Conservation (phyloP, 2,888 invertebrate species). For the Lepidocyrtinus sp. region DNA sequence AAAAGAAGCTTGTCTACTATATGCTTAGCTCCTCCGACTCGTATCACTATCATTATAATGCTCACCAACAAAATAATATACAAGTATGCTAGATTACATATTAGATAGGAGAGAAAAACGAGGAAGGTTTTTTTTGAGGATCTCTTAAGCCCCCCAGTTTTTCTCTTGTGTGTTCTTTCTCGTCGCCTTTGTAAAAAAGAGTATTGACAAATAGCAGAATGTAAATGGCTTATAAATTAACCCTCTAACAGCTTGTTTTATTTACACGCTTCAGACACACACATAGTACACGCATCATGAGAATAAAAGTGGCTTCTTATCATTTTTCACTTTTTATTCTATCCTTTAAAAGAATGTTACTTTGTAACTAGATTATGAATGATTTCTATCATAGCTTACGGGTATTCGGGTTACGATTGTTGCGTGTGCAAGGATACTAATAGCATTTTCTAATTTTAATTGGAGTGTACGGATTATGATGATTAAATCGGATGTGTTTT, state of each 20-base stretch:
- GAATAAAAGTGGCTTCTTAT: neutral
- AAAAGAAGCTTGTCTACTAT: slow-evolving; percentile 39
- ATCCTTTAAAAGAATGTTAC: neutral
- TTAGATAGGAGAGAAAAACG: slow-evolving; percentile 38
- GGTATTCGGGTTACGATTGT: too few relatives aligned
- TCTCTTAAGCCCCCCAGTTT: slow-evolving; percentile 51
- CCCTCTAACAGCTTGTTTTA: slow-evolving; percentile 59
- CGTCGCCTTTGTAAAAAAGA: slow-evolving; percentile 52
- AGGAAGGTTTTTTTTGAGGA: slow-evolving; percentile 19
- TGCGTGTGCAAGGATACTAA: too few relatives aligned
- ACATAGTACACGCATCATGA: neutral
- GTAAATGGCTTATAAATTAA: slow-evolving; percentile 62
- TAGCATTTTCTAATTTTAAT: too few relatives aligned
- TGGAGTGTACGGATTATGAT: too few relatives aligned
- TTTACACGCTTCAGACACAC: slow-evolving; percentile 56
- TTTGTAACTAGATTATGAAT: too few relatives aligned
- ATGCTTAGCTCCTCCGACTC: slow-evolving; percentile 54
- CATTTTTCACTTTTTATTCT: neutral
- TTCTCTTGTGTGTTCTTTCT: slow-evolving; percentile 58
- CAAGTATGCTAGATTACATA: slow-evolving; percentile 53
- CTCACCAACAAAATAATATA: slow-evolving; percentile 32
- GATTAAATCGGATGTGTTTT: too few relatives aligned
- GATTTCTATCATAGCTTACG: too few relatives aligned
- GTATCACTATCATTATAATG: slow-evolving; percentile 52
- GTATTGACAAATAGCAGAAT: slow-evolving; percentile 58